Conservation (phyloP, 2,113 vertebrate genomes). For the Rousettus leschenaultii region DNA sequence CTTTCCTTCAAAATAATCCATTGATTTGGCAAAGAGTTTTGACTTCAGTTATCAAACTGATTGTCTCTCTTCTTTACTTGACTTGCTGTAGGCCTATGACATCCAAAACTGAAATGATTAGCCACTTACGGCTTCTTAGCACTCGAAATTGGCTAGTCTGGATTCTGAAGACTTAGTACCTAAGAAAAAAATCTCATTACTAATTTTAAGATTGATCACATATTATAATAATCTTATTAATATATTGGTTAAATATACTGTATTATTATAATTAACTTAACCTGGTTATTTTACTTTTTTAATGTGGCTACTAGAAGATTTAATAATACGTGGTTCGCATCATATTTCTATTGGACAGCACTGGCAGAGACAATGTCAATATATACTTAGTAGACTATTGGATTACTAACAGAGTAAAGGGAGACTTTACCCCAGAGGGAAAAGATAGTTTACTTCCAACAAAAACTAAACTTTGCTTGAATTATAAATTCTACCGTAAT, state of each 20-base stretch:
- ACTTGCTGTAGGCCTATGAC: neutral
- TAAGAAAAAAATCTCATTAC: neutral
- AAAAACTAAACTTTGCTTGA: neutral
- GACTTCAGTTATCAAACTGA: neutral
- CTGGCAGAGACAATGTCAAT: neutral
- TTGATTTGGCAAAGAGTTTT: neutral
- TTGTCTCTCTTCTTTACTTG: neutral
- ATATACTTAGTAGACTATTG: neutral
- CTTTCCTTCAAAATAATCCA: neutral
- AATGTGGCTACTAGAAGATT: neutral
- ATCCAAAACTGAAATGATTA: neutral
- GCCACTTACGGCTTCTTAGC: neutral
- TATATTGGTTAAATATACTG: neutral
- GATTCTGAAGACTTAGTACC: neutral
- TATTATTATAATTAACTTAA: neutral
- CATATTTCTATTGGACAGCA: neutral
- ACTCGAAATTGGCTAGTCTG: neutral
- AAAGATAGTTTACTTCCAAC: neutral
- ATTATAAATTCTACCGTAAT: neutral
- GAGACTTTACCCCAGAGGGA: neutral
- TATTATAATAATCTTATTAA: constrained; percentile 9
- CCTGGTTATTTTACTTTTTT: neutral
- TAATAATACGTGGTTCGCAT: neutral
- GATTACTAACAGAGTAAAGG: neutral
- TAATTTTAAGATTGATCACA: neutral